phyloP scores from a whole-genome alignment of 2,888 invertebrate species.

The Gari tellinella region DNA sequence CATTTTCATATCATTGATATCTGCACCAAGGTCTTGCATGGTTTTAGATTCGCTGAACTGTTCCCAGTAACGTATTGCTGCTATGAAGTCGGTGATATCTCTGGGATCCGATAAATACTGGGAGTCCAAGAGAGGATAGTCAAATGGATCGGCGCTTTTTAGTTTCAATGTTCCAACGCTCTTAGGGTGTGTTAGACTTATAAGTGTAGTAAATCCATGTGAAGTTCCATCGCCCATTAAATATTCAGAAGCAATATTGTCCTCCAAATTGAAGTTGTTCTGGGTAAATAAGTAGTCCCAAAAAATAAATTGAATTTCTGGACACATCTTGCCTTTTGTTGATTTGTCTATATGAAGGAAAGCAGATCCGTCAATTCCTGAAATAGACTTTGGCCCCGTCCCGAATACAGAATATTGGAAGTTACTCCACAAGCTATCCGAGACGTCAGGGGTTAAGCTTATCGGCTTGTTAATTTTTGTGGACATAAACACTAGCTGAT shows the following conservation, averaged over 20 bases:
- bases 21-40: slow-evolving; percentile 45
- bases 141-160: slow-evolving; percentile 90
- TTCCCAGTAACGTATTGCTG: slow-evolving; percentile 41
- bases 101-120: slow-evolving; percentile 90
- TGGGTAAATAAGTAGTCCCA: slow-evolving; percentile 6
- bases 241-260: slow-evolving; percentile 32
- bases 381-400: slow-evolving; percentile 19
- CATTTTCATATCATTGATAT: slow-evolving; percentile 27
- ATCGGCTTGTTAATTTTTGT: slow-evolving; percentile 16
- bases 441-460: slow-evolving; percentile 16
- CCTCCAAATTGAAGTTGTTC: slow-evolving; percentile 29
- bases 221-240: neutral
- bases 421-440: slow-evolving; percentile 13
- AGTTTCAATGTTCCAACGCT: slow-evolving; percentile 91
- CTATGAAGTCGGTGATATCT: slow-evolving; percentile 86
- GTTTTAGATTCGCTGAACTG: slow-evolving; percentile 39
- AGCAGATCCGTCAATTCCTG: slow-evolving; percentile 28
- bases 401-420: slow-evolving; percentile 42
- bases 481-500: slow-evolving; percentile 20
- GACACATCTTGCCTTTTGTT: slow-evolving; percentile 17
- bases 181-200: slow-evolving; percentile 86
- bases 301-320: slow-evolving; percentile 48
- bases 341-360: slow-evolving; percentile 26
- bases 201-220: slow-evolving; percentile 75
- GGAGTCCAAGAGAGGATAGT: slow-evolving; percentile 93